A percentile compares a stretch with the other conserved stretches of the same genome.
Conservation (phyloP, 2,888 invertebrate species). For the Timandra comae region DNA sequence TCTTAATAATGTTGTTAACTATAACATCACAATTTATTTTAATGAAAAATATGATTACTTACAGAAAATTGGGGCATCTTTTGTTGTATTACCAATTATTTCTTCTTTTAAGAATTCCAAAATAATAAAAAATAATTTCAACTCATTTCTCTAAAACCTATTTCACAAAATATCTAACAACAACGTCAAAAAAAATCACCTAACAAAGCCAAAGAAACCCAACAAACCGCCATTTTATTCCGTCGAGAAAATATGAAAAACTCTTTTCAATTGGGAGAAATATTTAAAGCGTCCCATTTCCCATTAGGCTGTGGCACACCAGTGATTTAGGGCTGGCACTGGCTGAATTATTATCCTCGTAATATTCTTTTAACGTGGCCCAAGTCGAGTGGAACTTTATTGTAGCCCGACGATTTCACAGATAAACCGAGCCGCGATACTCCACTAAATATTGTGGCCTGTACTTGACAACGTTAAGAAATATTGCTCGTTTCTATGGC, state of each 20-base stretch:
- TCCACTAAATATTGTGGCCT: conserved; percentile 5
- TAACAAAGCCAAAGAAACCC: conserved; percentile 3
- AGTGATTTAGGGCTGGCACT: conserved; percentile 46
- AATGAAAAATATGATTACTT: no score
- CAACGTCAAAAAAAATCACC: no score
- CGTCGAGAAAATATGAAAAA: conserved; percentile 6
- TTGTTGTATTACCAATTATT: no score
- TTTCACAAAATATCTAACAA: no score
- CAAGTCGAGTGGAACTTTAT: conserved; percentile 36
- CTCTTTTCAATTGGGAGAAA: conserved; percentile 50
- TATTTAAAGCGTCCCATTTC: conserved; percentile 41
- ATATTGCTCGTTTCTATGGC: conserved; percentile 4
- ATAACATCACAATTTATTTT: no score
- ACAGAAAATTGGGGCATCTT: no score
- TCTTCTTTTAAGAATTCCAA: no score
- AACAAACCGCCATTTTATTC: conserved; percentile 10
- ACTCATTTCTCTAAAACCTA: no score
- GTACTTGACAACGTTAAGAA: conserved; percentile 9
- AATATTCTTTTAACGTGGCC: conserved; percentile 31
- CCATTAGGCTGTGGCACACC: conserved; percentile 49
- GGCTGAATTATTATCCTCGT: conserved; percentile 42
- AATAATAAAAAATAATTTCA: no score
- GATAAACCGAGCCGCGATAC: conserved; percentile 14
- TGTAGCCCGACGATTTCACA: conserved; percentile 22
- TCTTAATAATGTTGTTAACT: no score